Evolutionary conservation across 2,888 invertebrate species (phyloP).

Genomic region (Thysanoteuthis rhombus): DNA sequence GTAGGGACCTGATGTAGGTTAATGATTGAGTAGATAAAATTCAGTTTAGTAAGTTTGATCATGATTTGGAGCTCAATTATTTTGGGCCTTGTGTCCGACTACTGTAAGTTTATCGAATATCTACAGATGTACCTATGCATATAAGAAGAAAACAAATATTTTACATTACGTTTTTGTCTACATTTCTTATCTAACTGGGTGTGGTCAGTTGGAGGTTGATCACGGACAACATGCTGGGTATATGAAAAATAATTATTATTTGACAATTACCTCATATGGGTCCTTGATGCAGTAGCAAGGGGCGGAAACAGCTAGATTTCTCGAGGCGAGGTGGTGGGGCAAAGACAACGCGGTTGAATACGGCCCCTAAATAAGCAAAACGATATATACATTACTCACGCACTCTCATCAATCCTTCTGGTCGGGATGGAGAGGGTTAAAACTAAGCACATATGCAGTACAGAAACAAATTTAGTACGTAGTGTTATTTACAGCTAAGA

Average conservation of each 20-base stretch:
- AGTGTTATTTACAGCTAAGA: too few species aligned
- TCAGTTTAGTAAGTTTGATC: too few species aligned
- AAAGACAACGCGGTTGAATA: conserved; percentile 16
- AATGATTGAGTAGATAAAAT: too few species aligned
- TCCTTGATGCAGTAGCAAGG: conserved; percentile 25
- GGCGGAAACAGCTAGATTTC: conserved; percentile 15
- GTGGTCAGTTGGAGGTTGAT: not conserved
- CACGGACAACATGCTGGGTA: not conserved
- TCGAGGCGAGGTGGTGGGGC: conserved; percentile 15
- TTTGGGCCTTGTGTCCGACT: too few species aligned
- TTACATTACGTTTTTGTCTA: too few species aligned
- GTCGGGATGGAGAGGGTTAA: not conserved
- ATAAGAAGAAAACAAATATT: too few species aligned
- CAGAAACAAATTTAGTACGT: too few species aligned
- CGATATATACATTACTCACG: not conserved
- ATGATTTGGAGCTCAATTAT: too few species aligned
- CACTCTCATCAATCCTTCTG: not conserved
- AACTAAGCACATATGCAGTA: too few species aligned
- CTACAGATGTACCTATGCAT: too few species aligned
- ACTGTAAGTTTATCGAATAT: too few species aligned
- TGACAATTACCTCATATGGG: conserved; percentile 17
- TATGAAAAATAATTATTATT: not conserved
- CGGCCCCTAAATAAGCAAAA: conserved; percentile 21
- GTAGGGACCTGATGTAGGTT: too few species aligned
- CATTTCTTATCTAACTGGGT: not conserved